These are phyloP conservation scores for Deilephila porcellus DNA, from an alignment of 2,888 invertebrate species.

Conservation along the genomic window DNA sequence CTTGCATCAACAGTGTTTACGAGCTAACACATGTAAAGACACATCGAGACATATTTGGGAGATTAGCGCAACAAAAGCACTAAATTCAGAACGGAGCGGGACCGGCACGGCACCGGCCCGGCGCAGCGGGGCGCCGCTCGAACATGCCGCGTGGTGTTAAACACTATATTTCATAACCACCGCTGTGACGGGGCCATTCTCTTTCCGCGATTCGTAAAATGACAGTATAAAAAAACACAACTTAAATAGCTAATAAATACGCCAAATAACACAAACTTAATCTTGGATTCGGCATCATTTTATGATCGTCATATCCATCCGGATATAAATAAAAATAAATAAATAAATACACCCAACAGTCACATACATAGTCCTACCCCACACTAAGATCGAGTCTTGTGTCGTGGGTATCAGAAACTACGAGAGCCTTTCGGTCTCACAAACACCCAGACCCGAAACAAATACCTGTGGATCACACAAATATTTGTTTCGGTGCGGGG, in stretches of 20 bases:
- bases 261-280: no score
- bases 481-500: no score
- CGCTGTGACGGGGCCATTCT: constrained; percentile 69
- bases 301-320: no score
- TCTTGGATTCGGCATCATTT: no score
- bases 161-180: constrained; percentile 77
- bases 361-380: no score
- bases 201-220: constrained; percentile 68
- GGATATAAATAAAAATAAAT: no score
- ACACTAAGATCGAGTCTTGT: no score
- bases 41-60: not conserved
- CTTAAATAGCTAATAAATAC: constrained; percentile 1
- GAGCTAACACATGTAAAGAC: constrained; percentile 17
- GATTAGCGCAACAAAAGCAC: constrained; percentile 27
- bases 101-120: constrained; percentile 34
- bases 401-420: no score
- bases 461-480: no score
- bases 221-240: constrained; percentile 60
- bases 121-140: constrained; percentile 62
- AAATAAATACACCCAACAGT: no score
- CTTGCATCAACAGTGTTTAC: not conserved
- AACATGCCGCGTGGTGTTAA: constrained; percentile 80
- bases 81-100: constrained; percentile 18
- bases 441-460: no score
- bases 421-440: no score